Evolutionary conservation across 2,888 invertebrate species (phyloP).

Genomic region (Zaprionus bogoriensis): DNA sequence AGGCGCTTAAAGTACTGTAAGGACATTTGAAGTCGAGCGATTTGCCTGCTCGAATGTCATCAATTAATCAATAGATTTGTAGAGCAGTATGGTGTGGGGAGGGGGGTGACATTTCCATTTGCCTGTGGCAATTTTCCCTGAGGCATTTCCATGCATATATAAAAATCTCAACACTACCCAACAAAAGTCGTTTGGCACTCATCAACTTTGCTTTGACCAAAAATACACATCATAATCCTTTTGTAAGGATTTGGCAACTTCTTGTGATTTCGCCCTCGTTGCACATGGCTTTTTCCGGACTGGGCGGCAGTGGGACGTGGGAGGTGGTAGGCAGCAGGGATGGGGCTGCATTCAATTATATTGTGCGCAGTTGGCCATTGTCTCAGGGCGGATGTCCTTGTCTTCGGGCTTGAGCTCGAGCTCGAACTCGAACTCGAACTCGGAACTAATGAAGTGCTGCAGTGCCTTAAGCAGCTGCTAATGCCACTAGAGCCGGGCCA

Average conservation of each 20-base stretch:
- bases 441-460: slow-evolving; percentile 78
- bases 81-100: too few species aligned
- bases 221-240: slow-evolving; percentile 76
- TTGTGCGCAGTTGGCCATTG: slow-evolving; percentile 75
- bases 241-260: slow-evolving; percentile 74
- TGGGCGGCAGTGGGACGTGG: neutral
- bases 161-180: slow-evolving; percentile 47
- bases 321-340: neutral
- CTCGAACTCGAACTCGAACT: slow-evolving; percentile 47
- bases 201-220: slow-evolving; percentile 68
- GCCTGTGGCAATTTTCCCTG: neutral
- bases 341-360: slow-evolving; percentile 69
- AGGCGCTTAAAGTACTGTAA: slow-evolving; percentile 15
- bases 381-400: slow-evolving; percentile 66
- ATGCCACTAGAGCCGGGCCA: slow-evolving; percentile 71
- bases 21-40: neutral
- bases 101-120: slow-evolving; percentile 38
- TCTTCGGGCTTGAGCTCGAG: slow-evolving; percentile 4
- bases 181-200: slow-evolving; percentile 64
- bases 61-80: too few species aligned
- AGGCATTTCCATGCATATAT: slow-evolving; percentile 6
- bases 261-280: slow-evolving; percentile 49
- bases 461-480: slow-evolving; percentile 77
- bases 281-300: slow-evolving; percentile 51
- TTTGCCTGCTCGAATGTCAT: slow-evolving; percentile 31